Conservation (phyloP, 2,797 vertebrate genomes). For the Amphiprion clarkii region DNA sequence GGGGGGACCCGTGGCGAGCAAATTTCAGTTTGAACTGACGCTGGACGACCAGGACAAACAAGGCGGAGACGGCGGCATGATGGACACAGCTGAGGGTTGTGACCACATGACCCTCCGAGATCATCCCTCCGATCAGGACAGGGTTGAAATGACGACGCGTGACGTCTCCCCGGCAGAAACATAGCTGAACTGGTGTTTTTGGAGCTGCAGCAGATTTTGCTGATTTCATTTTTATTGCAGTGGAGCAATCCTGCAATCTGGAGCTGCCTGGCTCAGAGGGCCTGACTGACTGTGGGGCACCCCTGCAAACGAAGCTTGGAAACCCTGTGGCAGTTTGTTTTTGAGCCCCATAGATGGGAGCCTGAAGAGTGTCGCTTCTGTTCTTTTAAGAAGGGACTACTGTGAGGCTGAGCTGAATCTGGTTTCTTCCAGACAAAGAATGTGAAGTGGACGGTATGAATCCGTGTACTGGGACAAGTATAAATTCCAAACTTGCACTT, state of each 20-base stretch:
- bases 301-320: slow-evolving; percentile 85
- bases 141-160: slow-evolving; percentile 75
- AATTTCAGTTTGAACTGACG: slow-evolving; percentile 96
- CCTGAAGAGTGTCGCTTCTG: slow-evolving; percentile 54
- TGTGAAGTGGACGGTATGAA: slow-evolving; percentile 45
- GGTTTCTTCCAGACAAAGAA: slow-evolving; percentile 30
- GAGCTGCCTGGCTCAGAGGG: slow-evolving; percentile 68
- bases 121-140: slow-evolving; percentile 56
- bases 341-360: slow-evolving; percentile 65
- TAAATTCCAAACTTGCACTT: slow-evolving; percentile 76
- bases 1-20: slow-evolving; percentile 85
- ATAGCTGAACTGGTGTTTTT: slow-evolving; percentile 79
- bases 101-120: slow-evolving; percentile 61
- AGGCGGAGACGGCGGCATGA: slow-evolving; percentile 82
- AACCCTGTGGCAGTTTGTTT: slow-evolving; percentile 83
- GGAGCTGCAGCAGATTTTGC: slow-evolving; percentile 52
- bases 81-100: slow-evolving; percentile 78
- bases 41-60: slow-evolving; percentile 83
- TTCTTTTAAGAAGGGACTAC: slow-evolving; percentile 51
- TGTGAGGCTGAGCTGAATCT: slow-evolving; percentile 42
- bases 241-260: slow-evolving; percentile 84
- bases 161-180: slow-evolving; percentile 88
- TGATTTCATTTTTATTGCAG: slow-evolving; percentile 74
- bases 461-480: slow-evolving; percentile 51
- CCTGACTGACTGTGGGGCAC: slow-evolving; percentile 67